These are phyloP conservation scores for Acronicta psi DNA, from an alignment of 2,888 invertebrate genomes.

Conservation along the genomic window DNA sequence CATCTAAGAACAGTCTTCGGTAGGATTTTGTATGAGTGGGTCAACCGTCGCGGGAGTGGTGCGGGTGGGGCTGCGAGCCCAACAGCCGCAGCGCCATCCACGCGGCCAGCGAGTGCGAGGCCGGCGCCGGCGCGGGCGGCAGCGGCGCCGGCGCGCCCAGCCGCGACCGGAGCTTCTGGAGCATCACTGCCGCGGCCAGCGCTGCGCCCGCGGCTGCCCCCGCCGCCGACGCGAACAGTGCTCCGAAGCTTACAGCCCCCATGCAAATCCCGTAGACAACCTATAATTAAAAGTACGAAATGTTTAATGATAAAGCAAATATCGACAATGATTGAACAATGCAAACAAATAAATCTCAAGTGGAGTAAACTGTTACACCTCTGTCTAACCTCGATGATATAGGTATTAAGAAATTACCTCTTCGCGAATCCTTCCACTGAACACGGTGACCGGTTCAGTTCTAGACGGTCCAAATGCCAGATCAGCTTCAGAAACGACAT, in stretches of 20 bases:
- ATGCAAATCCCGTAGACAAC: conserved; percentile 97
- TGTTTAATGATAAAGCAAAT: background rate
- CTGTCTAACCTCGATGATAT: too few species aligned
- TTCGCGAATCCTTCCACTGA: conserved; percentile 95
- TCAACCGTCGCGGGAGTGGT: conserved; percentile 77
- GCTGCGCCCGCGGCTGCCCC: conserved; percentile 96
- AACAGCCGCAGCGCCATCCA: conserved; percentile 93
- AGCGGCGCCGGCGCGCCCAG: conserved; percentile 89
- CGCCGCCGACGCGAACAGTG: conserved; percentile 95
- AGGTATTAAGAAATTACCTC: conserved; percentile 81
- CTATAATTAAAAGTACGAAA: conserved; percentile 52
- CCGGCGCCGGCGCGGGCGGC: conserved; percentile 84
- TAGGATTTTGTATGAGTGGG: conserved; percentile 45
- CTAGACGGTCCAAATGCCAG: conserved; percentile 96
- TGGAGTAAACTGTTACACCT: too few species aligned
- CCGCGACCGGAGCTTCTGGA: conserved; percentile 94
- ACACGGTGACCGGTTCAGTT: conserved; percentile 94
- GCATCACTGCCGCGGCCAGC: conserved; percentile 94
- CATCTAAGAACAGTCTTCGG: conserved; percentile 66
- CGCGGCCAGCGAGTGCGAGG: conserved; percentile 91
- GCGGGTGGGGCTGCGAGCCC: conserved; percentile 82
- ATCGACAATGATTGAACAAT: background rate
- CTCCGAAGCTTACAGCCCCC: conserved; percentile 96
- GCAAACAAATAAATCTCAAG: too few species aligned
- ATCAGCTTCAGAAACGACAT: conserved; percentile 97